Percentiles rank a stretch among this genome's conserved stretches.
These are phyloP conservation scores for Planococcus citri DNA, from an alignment of 1,140 invertebrate genomes.

Conservation along the genomic window DNA sequence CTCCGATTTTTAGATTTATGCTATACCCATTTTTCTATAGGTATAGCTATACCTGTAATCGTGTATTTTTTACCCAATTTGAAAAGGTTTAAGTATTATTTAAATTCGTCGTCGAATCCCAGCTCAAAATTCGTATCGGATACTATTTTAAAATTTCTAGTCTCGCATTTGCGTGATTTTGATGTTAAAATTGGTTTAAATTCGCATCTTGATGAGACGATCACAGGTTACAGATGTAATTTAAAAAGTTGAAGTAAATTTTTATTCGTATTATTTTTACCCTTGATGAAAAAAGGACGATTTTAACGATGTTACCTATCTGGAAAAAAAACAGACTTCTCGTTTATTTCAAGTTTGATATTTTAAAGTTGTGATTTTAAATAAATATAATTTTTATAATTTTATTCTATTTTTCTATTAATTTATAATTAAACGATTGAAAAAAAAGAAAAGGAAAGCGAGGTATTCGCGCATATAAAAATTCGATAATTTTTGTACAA, in stretches of 20 bases:
- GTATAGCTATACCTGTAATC: background rate
- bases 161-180: background rate
- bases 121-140: background rate
- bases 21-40: background rate
- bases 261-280: background rate
- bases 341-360: background rate
- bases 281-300: no score
- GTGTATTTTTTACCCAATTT: background rate
- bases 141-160: background rate
- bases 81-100: background rate
- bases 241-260: background rate
- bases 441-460: background rate
- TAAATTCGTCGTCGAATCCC: background rate
- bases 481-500: background rate
- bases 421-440: background rate
- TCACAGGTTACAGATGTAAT: background rate
- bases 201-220: background rate
- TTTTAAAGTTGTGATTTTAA: background rate
- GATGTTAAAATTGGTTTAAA: background rate
- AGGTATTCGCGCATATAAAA: background rate
- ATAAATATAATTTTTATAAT: no score
- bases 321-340: no score
- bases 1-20: background rate
- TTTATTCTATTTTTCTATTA: background rate
- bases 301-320: no score